Evolutionary conservation across 1,140 invertebrate species (phyloP).

Genomic region (Ylistrum balloti): DNA sequence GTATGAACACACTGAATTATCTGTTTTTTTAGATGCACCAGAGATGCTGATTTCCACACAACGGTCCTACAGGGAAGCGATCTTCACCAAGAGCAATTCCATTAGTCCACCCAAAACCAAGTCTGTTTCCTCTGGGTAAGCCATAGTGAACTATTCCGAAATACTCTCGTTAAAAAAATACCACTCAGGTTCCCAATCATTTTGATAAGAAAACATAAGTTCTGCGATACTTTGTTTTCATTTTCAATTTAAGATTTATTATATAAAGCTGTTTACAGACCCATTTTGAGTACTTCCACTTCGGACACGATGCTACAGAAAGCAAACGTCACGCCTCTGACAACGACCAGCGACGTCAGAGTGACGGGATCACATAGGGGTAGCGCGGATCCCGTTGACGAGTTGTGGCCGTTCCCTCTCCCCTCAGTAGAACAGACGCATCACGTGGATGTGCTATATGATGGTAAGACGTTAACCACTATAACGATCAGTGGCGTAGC

Average conservation of each 20-base stretch:
- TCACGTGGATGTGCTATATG: neutral
- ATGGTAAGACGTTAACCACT: neutral
- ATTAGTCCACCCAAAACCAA: neutral
- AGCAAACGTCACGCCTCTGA: neutral
- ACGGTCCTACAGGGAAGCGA: neutral
- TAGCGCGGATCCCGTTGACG: neutral
- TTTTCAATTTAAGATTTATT: too few species aligned
- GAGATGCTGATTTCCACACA: neutral
- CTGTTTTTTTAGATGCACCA: neutral
- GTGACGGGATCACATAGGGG: neutral
- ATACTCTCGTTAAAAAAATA: too few species aligned
- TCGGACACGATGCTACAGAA: neutral
- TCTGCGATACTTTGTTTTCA: too few species aligned
- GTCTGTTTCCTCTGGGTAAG: neutral
- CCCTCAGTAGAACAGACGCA: neutral
- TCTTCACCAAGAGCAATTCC: neutral
- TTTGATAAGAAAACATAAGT: too few species aligned
- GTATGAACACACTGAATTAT: neutral
- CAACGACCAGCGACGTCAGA: neutral
- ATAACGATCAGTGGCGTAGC: too few species aligned
- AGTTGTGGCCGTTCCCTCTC: conserved; percentile 10
- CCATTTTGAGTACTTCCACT: neutral
- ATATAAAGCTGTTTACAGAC: neutral
- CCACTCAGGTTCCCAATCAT: too few species aligned
- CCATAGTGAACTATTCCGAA: too few species aligned